A percentile compares a stretch with the other conserved stretches of the same genome.
phyloP scores from a whole-genome alignment of 2,888 invertebrate species.

The Keiferia lycopersicella region DNA sequence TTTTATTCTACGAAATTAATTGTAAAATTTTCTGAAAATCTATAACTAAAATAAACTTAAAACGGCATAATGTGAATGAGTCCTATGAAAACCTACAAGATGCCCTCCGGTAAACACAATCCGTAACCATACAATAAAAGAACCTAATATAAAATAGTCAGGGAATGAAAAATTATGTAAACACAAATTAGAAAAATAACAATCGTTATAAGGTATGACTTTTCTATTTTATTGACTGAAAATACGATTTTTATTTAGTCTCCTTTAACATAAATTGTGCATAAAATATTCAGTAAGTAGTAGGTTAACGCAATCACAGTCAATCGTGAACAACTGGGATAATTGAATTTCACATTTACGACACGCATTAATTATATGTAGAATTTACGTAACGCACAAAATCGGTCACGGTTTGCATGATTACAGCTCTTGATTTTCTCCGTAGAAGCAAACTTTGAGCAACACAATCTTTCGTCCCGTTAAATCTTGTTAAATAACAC shows the following conservation, averaged over 20 bases:
- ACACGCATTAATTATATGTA: not conserved
- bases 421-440: too few species aligned
- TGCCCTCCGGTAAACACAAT: not conserved
- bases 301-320: not conserved
- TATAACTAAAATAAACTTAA: not conserved
- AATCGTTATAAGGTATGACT: not conserved
- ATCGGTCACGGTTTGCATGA: too few species aligned
- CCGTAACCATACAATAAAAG: not conserved
- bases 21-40: too few species aligned
- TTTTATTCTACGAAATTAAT: too few species aligned
- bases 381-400: too few species aligned
- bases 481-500: too few species aligned
- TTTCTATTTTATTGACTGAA: not conserved
- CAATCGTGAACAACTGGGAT: constrained; percentile 1
- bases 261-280: constrained; percentile 1
- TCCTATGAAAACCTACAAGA: not conserved
- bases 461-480: too few species aligned
- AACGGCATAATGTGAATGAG: not conserved
- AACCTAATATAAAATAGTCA: not conserved
- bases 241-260: not conserved
- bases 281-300: not conserved
- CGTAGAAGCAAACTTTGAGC: too few species aligned
- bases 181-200: constrained; percentile 5
- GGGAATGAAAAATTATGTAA: constrained; percentile 11
- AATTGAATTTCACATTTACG: not conserved